phyloP scores from a whole-genome alignment of 2,113 vertebrate genomes.

The Thryonomys swinderianus region DNA sequence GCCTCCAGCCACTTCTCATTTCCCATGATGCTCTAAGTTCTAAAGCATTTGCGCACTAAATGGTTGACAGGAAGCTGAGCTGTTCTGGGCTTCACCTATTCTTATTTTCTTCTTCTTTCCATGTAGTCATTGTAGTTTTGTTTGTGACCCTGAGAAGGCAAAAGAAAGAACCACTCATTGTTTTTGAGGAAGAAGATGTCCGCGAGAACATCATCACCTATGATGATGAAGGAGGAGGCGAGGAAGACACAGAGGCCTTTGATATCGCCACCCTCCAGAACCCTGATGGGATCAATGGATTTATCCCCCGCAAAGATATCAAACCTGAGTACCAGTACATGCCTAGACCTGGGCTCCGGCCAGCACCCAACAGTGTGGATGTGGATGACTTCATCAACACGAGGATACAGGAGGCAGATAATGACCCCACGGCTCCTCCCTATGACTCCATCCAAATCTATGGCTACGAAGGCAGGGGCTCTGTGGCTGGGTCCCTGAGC shows the following conservation, averaged over 20 bases:
- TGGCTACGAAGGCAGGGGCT: slow-evolving; percentile 97
- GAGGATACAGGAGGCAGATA: slow-evolving; percentile 95
- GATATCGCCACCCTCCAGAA: slow-evolving; percentile 99
- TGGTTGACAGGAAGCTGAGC: background rate
- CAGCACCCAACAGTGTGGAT: slow-evolving; percentile 94
- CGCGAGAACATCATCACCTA: slow-evolving; percentile 99
- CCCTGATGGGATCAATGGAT: slow-evolving; percentile 97
- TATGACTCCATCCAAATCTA: slow-evolving; percentile 99
- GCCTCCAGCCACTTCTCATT: background rate
- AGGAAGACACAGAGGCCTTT: slow-evolving; percentile 98
- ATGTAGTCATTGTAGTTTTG: slow-evolving; percentile 93
- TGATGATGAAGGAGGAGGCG: slow-evolving; percentile 97
- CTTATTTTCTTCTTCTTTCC: background rate
- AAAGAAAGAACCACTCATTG: slow-evolving; percentile 97
- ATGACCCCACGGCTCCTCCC: slow-evolving; percentile 96
- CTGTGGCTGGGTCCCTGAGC: slow-evolving; percentile 96
- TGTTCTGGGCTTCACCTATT: background rate
- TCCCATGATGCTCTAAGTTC: fast-evolving
- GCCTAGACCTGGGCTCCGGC: slow-evolving; percentile 91
- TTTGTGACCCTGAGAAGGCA: slow-evolving; percentile 97
- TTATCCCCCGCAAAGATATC: slow-evolving; percentile 98
- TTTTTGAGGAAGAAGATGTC: slow-evolving; percentile 98
- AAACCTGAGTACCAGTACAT: slow-evolving; percentile 96
- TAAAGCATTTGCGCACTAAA: fast-evolving
- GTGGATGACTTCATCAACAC: slow-evolving; percentile 99